Evolutionary conservation across 2,113 vertebrate genomes (phyloP).

Genomic region (Pterocles gutturalis): DNA sequence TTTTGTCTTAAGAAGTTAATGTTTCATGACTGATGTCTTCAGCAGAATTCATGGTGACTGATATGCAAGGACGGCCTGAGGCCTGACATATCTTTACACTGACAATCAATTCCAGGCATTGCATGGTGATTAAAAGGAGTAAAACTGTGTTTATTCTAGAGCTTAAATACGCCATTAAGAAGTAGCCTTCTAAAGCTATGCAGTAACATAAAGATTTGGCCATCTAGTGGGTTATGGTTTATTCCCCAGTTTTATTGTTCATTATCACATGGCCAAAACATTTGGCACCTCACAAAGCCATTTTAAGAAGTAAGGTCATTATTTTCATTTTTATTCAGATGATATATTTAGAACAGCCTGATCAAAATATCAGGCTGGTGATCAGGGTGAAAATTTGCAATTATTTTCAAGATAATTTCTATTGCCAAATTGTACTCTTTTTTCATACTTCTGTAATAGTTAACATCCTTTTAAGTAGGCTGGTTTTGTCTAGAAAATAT

Average conservation of each 20-base stretch:
- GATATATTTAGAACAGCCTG: not conserved
- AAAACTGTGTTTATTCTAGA: constrained; percentile 21
- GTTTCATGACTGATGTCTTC: constrained; percentile 45
- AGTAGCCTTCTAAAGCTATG: not conserved
- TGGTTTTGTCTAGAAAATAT: not conserved
- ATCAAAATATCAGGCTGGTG: not conserved
- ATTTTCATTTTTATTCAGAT: not conserved
- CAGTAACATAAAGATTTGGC: not conserved
- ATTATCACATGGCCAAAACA: not conserved
- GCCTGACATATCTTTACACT: constrained; percentile 50
- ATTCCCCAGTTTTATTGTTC: not conserved
- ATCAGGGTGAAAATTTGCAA: not conserved
- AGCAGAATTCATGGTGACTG: not conserved
- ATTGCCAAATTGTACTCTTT: not conserved
- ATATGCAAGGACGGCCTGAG: constrained; percentile 18
- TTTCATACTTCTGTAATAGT: not conserved
- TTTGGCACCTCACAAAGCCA: not conserved
- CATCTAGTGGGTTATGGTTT: not conserved
- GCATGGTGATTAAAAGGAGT: constrained; percentile 33
- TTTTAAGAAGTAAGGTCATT: not conserved
- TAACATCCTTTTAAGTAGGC: not conserved
- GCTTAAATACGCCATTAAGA: constrained; percentile 14
- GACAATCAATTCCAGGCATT: constrained; percentile 40
- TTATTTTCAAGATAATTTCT: not conserved
- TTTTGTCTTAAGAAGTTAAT: constrained; percentile 39